phyloP scores from a whole-genome alignment of 2,797 vertebrate species.

The Gymnocypris eckloni region DNA sequence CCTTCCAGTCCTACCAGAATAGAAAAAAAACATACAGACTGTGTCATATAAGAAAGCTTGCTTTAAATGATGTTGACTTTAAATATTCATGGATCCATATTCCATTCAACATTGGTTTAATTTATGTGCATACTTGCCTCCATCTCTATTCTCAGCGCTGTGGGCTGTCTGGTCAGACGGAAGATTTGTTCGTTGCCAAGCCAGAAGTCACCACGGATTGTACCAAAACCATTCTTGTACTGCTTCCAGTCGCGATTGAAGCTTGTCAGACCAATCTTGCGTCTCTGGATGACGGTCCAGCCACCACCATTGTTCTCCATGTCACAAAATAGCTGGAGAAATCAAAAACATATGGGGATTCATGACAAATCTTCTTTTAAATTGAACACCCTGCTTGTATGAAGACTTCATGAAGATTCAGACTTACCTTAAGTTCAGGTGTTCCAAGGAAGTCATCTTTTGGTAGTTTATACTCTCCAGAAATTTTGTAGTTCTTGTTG shows the following conservation, averaged over 20 bases:
- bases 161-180: constrained; percentile 89
- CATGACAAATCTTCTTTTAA: neutral
- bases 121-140: constrained; percentile 79
- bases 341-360: neutral
- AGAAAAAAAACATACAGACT: neutral
- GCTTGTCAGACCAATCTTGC: constrained; percentile 90
- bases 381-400: neutral
- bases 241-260: constrained; percentile 96
- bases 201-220: constrained; percentile 95
- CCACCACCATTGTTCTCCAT: constrained; percentile 95
- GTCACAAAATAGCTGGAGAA: constrained; percentile 90
- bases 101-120: neutral
- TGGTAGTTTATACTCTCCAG: constrained; percentile 93
- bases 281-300: constrained; percentile 96
- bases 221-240: constrained; percentile 93
- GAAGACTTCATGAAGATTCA: neutral
- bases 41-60: neutral
- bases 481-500: constrained; percentile 91
- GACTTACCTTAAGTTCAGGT: constrained; percentile 89
- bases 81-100: neutral
- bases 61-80: neutral
- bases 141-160: constrained; percentile 88
- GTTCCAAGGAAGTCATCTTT: constrained; percentile 94
- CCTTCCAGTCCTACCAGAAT: constrained; percentile 90
- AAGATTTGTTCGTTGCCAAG: constrained; percentile 95